Evolutionary conservation across 2,888 invertebrate species (phyloP), one percentile per base, ranked within the genome.

Genomic region (Caenorhabditis plicata): DNA sequence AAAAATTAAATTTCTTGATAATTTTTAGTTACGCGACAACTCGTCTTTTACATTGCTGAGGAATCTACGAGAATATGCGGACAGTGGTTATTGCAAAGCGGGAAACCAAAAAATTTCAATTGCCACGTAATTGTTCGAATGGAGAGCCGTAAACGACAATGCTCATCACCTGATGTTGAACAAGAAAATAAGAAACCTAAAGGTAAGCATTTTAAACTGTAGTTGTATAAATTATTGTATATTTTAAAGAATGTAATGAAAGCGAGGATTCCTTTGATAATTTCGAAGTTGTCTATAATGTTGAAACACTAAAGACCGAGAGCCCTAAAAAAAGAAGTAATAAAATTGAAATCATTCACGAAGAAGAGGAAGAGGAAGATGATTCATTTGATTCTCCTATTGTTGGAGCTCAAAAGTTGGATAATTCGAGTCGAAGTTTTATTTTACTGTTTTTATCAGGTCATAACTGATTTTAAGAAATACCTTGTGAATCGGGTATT

Each of bases 351-450:
- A 13, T 53, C 2, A 35, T 43, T 9, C n/a, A n/a, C n/a, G n/a
- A n/a, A n/a, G 57, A 42, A 42, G 23, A 46, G 3, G 13, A 19
- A n/a, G 54, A 47, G 11, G 55, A 55, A 8, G 50, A 56, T 20
- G 56, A 56, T 31, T 63, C 53, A n/a, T 63, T 63, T 32, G 62
- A 63, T 27, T 27, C 44, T 4, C 51, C 61, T 5, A 5, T 45
- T 13, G 20, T 33, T n/a, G n/a, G n/a, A n/a, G n/a, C n/a, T n/a
- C n/a, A n/a, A n/a, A n/a, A 15, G 5, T 17, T 36, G 9, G 17
- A 36, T 20, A 36, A 36, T 13, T 13, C 23, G 25, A 19, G 23
- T 23, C 13, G 15, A 23, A 19, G 11, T 22, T 7, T 11, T 4
- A 5, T 9, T 38, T 19, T 41, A 9, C 29, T 19, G 15, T 15